Percentiles rank a stretch among this genome's conserved stretches.
phyloP scores from a whole-genome alignment of 2,888 invertebrate species.

The Ectemnius cavifrons region DNA sequence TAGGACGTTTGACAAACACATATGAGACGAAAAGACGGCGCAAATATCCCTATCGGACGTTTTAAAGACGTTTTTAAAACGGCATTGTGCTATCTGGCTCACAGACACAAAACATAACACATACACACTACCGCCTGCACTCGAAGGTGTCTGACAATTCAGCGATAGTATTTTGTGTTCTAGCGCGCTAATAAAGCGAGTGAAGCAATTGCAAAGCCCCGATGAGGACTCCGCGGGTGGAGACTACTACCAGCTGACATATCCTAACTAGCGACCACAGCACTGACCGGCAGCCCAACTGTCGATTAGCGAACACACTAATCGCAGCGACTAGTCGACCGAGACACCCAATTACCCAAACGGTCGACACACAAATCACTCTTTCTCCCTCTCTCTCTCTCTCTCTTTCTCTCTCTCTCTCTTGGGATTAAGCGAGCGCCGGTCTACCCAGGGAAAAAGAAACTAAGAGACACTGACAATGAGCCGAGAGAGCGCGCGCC shows the following conservation, averaged over 20 bases:
- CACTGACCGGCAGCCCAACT: slow-evolving; percentile 64
- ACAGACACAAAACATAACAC: too few species aligned
- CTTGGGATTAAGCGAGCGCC: slow-evolving; percentile 29
- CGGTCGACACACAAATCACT: slow-evolving; percentile 22
- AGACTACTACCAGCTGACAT: slow-evolving; percentile 77
- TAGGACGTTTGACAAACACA: too few species aligned
- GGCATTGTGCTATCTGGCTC: too few species aligned
- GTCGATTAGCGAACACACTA: slow-evolving; percentile 56
- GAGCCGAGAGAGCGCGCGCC: background rate
- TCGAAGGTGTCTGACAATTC: slow-evolving; percentile 40
- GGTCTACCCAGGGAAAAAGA: background rate
- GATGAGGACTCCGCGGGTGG: slow-evolving; percentile 75
- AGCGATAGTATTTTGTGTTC: slow-evolving; percentile 74
- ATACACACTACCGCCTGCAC: too few species aligned
- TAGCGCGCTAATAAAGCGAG: slow-evolving; percentile 76
- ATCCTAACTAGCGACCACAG: slow-evolving; percentile 74
- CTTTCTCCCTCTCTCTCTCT: background rate
- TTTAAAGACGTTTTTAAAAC: too few species aligned
- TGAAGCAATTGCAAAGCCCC: slow-evolving; percentile 75
- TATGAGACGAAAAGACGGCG: too few species aligned
- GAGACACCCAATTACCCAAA: background rate
- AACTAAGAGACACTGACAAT: slow-evolving; percentile 1
- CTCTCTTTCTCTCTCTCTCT: background rate
- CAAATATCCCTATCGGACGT: too few species aligned
- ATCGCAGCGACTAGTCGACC: slow-evolving; percentile 51